Base-by-base conservation (phyloP, 2,113 vertebrate genomes). In the Melanotaenia duboulayi region DNA sequence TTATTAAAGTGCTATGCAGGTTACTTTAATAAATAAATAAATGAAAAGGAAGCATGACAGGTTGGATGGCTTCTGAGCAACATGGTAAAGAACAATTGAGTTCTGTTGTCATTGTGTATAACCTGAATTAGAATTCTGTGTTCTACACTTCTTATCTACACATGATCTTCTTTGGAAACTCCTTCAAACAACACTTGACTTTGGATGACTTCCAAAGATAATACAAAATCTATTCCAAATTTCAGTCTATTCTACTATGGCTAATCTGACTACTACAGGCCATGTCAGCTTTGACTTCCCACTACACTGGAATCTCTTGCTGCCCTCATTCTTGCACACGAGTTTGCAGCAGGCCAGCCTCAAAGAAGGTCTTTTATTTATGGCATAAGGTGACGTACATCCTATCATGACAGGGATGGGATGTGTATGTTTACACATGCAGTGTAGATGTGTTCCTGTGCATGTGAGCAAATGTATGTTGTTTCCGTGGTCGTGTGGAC, bases 401-500 rank as follows among this genome's bases (percentile, higher is more conserved):
- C 1, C 63, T 24, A 52, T 67, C 62, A 20, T 28, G 23, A 25
- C 64, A 25, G 32, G 42, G 76, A 76, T 62, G 76, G 74, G 74
- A 86, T 67, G 69, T 72, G 78, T 75, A 42, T 79, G 67, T 87
- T 82, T 82, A 78, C 61, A 14, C 37, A 58, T 39, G 55, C 55
- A 1, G 19, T 37, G 58, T 71, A 42, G 54, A 77, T 90, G 85
- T 79, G 71, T 73, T 56, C 56, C 72, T 87, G 65, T 76, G 68
- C 78, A 78, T 82, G 80, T 85, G 66, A 87, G 73, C 67, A 20
- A 54, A 55, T 49, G 56, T 74, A 62, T 87, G 90, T 93, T 82
- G 84, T 91, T 94, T 91, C 90, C 82, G 65, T 71, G 58, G 52
- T 63, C 65, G 32, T 87, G 82, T 67, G 25, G 76, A 80, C 76